Evolutionary conservation across 64 coral and sea anemone genomes (phyloP).

Genomic region (Dendronephthya gigantea): DNA sequence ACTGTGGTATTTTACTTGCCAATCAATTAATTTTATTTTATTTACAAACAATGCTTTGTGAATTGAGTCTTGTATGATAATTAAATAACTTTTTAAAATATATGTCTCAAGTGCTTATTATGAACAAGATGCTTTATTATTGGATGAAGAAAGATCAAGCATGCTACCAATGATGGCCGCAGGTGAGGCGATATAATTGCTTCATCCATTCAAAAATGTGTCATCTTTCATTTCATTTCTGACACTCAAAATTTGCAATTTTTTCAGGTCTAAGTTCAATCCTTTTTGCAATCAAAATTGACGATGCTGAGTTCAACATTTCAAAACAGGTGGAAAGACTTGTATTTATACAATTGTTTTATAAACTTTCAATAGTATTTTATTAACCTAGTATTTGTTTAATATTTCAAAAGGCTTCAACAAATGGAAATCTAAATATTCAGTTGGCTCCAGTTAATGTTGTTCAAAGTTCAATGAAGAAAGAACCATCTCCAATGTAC

Average conservation of each 20-base stretch:
- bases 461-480: neutral
- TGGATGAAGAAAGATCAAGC: conserved; percentile 77
- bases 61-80: neutral
- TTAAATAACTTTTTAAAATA: neutral
- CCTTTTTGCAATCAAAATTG: conserved; percentile 89
- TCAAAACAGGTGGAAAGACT: conserved; percentile 42
- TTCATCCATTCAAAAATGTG: too few species aligned
- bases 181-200: conserved; percentile 33
- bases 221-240: too few species aligned
- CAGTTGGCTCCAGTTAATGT: neutral
- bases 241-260: neutral
- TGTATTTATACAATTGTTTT: neutral
- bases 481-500: neutral
- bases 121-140: conserved; percentile 65
- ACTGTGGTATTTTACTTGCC: too few species aligned
- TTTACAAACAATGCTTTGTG: too few species aligned
- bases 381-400: neutral
- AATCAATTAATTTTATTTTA: too few species aligned
- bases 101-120: conserved; percentile 51
- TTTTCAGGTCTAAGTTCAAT: conserved; percentile 73
- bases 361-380: neutral
- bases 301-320: conserved; percentile 62
- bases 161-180: conserved; percentile 98
- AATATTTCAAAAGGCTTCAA: neutral
- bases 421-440: neutral